These are phyloP conservation scores for Tachina grossa DNA, from an alignment of 2,888 invertebrate genomes.

Conservation along the genomic window DNA sequence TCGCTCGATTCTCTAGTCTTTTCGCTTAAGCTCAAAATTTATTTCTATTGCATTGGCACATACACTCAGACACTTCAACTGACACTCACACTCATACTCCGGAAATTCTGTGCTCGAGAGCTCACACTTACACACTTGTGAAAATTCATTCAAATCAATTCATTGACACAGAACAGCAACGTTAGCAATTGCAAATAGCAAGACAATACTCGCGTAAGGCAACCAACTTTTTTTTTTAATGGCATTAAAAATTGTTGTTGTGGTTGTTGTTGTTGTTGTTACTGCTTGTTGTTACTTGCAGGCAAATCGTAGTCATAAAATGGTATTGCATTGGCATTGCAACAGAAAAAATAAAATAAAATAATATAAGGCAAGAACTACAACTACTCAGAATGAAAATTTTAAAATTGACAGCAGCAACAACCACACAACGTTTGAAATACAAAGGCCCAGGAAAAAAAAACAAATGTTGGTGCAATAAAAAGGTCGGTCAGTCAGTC, in stretches of 20 bases:
- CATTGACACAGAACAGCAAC: conserved; percentile 58
- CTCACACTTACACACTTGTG: conserved; percentile 44
- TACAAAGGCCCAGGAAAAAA: conserved; percentile 11
- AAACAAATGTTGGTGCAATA: conserved; percentile 35
- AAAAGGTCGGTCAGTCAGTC: conserved; percentile 38
- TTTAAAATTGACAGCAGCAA: conserved; percentile 26
- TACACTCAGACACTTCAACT: conserved; percentile 19
- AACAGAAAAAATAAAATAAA: conserved; percentile 32
- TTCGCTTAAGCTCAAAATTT: conserved; percentile 46
- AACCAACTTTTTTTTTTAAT: conserved; percentile 54
- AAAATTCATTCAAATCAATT: conserved; percentile 58
- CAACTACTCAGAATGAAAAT: conserved; percentile 28
- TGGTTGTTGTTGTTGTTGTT: conserved; percentile 37
- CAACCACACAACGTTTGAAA: conserved; percentile 5
- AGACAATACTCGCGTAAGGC: conserved; percentile 45
- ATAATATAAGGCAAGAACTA: conserved; percentile 28
- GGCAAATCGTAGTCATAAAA: conserved; percentile 37
- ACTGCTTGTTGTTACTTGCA: conserved; percentile 16
- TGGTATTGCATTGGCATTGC: conserved; percentile 65
- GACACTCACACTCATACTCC: conserved; percentile 30
- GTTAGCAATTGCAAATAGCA: conserved; percentile 34
- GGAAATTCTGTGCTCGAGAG: conserved; percentile 23
- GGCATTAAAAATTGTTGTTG: conserved; percentile 52
- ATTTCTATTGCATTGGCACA: conserved; percentile 49
- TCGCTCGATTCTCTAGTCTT: not conserved